Conservation (phyloP, 2,113 vertebrate species). For the Myrmophylax atrothorax region DNA sequence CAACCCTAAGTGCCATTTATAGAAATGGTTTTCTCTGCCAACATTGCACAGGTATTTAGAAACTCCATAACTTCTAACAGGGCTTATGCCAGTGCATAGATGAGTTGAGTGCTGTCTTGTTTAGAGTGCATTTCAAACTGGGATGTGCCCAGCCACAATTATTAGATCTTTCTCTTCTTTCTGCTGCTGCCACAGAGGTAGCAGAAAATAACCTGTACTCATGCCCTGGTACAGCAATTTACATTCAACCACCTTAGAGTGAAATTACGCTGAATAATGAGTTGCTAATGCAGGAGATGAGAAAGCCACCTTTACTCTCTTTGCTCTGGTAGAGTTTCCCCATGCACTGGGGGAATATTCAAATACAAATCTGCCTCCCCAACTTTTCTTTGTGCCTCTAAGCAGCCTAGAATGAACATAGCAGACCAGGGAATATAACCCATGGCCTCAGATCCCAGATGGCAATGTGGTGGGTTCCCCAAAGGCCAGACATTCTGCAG, state of each 20-base stretch:
- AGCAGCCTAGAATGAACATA: not conserved
- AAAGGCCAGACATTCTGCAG: not conserved
- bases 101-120: conserved; percentile 4
- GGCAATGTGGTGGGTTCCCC: not conserved
- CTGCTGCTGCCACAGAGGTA: not conserved
- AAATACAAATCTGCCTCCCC: not conserved
- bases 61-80: not conserved
- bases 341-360: not conserved
- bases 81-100: not conserved
- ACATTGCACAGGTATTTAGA: not conserved
- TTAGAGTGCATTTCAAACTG: conserved; percentile 23
- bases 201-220: not conserved
- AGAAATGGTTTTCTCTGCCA: not conserved
- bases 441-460: not conserved
- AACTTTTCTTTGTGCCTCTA: not conserved
- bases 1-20: not conserved
- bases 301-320: not conserved
- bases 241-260: not conserved
- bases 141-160: not conserved
- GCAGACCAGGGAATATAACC: not conserved
- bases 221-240: not conserved
- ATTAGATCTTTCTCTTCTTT: not conserved
- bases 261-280: not conserved
- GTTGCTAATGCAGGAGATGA: not conserved
- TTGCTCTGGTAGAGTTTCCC: not conserved